Base-by-base conservation (phyloP, 2,113 vertebrate species). In the Dascyllus trimaculatus region DNA sequence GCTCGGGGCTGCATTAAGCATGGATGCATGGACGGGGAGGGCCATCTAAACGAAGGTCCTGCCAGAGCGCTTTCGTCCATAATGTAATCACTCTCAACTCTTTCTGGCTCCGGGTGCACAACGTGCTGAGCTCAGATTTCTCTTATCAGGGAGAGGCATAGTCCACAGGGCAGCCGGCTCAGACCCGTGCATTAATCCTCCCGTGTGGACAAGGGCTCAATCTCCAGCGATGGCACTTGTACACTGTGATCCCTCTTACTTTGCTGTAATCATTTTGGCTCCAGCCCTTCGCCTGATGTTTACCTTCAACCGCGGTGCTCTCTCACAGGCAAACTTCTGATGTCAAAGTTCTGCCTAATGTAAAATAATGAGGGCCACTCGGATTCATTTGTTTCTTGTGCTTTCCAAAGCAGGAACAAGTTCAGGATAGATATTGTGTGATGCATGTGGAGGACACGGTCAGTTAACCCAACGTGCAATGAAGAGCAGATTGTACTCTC, bases 101-200 rank as follows among this genome's bases (percentile, higher is more conserved):
- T 80, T 68, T 89, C 84, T 80, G 81, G 79, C 75, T 81, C 43
- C 52, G 52, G 64, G 74, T 58, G 78, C 19, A 18, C 75, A 81
- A 70, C 48, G 68, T 88, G 88, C 84, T 78, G 74, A 61, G 76
- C 85, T 89, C 78, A 52, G 79, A 89, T 90, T 88, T 84, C 81
- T 90, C 77, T 85, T 89, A 88, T 90, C 88, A 58, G 81, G 45
- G 57, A 56, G 71, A 86, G 69, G 24, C 70, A 78, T 74, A 70
- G 73, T 80, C 71, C 56, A 82, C 71, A 71, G 83, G 75, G 56
- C 51, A 66, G 75, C 38, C 18, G 8, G 70, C 84, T 88, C 81
- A 72, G 77, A 64, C 79, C 54, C 45, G 52, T 49, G 24, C 67
- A 86, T 81, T 90, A 85, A 85, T 87, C 84, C 81, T 58, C 38